Evolutionary conservation across 2,888 invertebrate genomes (phyloP), one percentile per base, ranked within the genome.

Genomic region (Orthosia gothica): DNA sequence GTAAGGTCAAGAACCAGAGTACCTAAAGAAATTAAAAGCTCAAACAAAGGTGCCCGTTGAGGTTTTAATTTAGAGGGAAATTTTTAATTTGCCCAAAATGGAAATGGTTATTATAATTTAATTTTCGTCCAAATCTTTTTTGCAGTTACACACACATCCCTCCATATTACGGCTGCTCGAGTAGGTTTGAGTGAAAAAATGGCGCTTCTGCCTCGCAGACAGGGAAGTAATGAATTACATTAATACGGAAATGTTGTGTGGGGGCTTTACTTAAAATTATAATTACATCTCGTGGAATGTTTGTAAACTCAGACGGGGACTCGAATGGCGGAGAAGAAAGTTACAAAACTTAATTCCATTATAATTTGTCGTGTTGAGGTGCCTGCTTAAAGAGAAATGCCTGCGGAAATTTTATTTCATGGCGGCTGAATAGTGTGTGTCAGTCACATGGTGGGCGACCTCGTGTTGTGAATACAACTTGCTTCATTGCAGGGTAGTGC

Each of bases 331-430:
- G 59, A 59, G 70, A 75, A 74, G 79, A 80, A 86, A 88, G 77
- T 85, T 84, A 67, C 69, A 65, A 85, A 87, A 86, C 84, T 83
- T 86, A 88, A 85, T 88, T 88, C 88, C 71, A 81, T 85, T 87
- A 81, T 82, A 84, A 87, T 87, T 89, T 87, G 87, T 85, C 83
- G 79, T 72, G 69, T 74, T 74, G 70, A 11, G 74, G 32, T 64
- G 16, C 20, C 62, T 54, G 74, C 63, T 74, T 64, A 63, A 80
- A 81, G 75, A 83, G 79, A 79, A 84, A 87, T 84, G 83, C 76
- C 79, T 74, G 73, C 63, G 78, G 79, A 87, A 87, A 87, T 86
- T 84, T 83, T 74, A 83, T 87, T 87, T 86, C 85, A 87, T 76
- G 77, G 76, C 70, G 77, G 82, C 61, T 71, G 82, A 81, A 80